Base-by-base conservation (phyloP, 2,113 vertebrate species). In the Rhabdornis inornatus region DNA sequence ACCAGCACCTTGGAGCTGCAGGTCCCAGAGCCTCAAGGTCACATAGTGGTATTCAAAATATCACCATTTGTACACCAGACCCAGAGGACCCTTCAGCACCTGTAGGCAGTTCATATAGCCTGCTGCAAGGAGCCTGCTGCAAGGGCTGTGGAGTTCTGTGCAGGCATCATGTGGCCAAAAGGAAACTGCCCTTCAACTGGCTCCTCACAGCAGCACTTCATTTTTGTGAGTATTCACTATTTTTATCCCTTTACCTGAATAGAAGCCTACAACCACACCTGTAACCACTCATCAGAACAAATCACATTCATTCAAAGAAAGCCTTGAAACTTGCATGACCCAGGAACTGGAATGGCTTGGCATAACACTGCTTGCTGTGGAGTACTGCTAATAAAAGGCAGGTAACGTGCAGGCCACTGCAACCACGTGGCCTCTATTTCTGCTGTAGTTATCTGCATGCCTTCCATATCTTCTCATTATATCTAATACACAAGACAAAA, bases 141-240 rank as follows among this genome's bases (percentile, higher is more conserved):
- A n/a, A 45, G 61, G 39, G 47, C 50, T 57, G 31, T 27, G 24
- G 39, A 68, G 27, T 23, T 90, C 47, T 52, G 13, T 56, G 65
- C 56, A 40, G 52, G 31, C 63, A 53, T 12, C 74, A 40, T 0
- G 0, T 10, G 28, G 22, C 23, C 37, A 15, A 15, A n/a, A n/a
- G 7, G 15, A 69, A 80, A 64, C n/a, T n/a, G 31, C 16, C 28
- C 42, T 83, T 75, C 68, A 66, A 22, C 30, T 66, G 37, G 7
- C 4, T 22, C 17, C 19, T 56, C 25, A 31, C 30, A 64, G 61
- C 3, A 3, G 23, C 40, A 56, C 24, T 30, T 65, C 4, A 30
- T 68, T 83, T 60, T n/a, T 33, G 10, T 47, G 44, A 52, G 9
- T 15, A 33, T 81, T 71, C 31, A 15, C 19, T 52, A 6, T 68